Evolutionary conservation across 2,797 vertebrate species (phyloP).

Genomic region (Glyptemys insculpta): DNA sequence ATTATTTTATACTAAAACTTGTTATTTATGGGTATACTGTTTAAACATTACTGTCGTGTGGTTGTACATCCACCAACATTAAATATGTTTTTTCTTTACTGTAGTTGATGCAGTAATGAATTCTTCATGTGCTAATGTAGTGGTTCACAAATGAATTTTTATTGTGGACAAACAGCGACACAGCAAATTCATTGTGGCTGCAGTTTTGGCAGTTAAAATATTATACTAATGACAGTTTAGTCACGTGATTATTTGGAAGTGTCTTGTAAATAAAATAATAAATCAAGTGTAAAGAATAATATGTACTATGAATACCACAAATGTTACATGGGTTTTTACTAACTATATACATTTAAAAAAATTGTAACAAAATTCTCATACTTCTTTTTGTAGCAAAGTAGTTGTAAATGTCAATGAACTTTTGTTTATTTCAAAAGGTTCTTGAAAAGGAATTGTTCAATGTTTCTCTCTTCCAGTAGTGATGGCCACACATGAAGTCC

Average conservation of each 20-base stretch:
- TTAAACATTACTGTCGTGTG: neutral
- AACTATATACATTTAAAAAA: neutral
- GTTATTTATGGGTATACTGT: neutral
- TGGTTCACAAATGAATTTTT: neutral
- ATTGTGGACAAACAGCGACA: neutral
- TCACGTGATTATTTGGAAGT: neutral
- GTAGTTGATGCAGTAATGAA: neutral
- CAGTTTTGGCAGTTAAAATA: neutral
- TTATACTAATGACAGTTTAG: neutral
- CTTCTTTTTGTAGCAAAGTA: neutral
- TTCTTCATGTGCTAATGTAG: neutral
- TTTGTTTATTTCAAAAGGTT: neutral
- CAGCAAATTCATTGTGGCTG: neutral
- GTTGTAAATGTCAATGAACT: neutral
- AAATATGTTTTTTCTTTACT: neutral
- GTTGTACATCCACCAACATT: neutral
- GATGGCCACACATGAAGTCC: too few relatives aligned
- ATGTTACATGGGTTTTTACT: neutral
- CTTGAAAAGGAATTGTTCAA: neutral
- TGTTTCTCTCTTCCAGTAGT: neutral
- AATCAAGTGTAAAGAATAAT: neutral
- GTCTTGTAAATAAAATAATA: neutral
- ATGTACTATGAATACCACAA: neutral
- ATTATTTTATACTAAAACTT: neutral
- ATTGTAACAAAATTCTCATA: neutral